These are phyloP conservation scores for Eupleurogrammus muticus DNA, from an alignment of 2,797 vertebrate genomes.

Conservation along the genomic window DNA sequence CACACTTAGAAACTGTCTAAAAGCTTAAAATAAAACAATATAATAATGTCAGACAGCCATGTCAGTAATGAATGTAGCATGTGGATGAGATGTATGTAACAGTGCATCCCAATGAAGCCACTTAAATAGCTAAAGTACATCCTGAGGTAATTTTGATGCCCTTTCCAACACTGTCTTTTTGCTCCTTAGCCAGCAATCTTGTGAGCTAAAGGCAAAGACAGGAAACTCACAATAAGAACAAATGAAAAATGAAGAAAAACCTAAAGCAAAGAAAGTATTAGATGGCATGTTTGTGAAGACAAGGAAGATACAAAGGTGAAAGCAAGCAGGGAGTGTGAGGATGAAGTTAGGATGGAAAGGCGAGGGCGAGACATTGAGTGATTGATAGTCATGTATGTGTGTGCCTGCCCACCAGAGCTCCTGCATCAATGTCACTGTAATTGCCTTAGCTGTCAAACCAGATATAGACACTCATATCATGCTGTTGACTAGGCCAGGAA, in stretches of 20 bases:
- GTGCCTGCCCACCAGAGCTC: slow-evolving; percentile 59
- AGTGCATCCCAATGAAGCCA: too few species aligned
- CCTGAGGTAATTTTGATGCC: too few species aligned
- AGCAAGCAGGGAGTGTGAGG: slow-evolving; percentile 3
- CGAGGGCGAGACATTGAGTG: slow-evolving; percentile 27
- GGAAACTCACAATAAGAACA: not conserved
- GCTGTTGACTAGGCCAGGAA: slow-evolving; percentile 38
- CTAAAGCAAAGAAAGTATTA: not conserved
- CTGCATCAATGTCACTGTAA: slow-evolving; percentile 61
- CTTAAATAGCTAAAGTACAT: too few species aligned
- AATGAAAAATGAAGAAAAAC: slow-evolving; percentile 9
- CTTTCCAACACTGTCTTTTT: too few species aligned
- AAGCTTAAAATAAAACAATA: too few species aligned
- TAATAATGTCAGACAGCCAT: too few species aligned
- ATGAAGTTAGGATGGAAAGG: slow-evolving; percentile 14
- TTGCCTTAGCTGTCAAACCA: slow-evolving; percentile 70
- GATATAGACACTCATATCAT: slow-evolving; percentile 48
- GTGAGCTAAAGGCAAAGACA: too few species aligned
- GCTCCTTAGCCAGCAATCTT: too few species aligned
- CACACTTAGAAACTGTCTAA: too few species aligned
- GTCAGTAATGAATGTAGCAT: too few species aligned
- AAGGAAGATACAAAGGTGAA: slow-evolving; percentile 24
- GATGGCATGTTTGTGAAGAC: slow-evolving; percentile 24
- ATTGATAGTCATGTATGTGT: slow-evolving; percentile 43
- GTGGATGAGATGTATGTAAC: too few species aligned